Evolutionary conservation across 1,140 invertebrate species (phyloP).

Genomic region (Drosophila aff.): DNA sequence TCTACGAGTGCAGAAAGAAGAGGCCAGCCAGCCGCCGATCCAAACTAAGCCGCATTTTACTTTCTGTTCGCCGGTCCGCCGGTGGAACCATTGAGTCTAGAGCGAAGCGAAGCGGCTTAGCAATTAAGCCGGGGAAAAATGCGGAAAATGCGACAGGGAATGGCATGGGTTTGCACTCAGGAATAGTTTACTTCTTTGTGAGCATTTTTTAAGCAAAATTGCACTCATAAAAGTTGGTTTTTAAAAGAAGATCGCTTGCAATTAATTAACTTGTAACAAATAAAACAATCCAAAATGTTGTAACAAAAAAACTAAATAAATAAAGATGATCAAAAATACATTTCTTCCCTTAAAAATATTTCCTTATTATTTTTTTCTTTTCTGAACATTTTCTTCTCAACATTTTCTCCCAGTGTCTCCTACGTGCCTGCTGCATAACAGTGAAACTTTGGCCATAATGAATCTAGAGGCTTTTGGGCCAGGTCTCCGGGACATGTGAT

Average conservation of each 20-base stretch:
- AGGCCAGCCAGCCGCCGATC: neutral
- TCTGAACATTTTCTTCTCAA: neutral
- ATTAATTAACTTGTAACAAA: neutral
- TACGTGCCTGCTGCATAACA: conserved; percentile 29
- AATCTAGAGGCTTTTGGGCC: conserved; percentile 32
- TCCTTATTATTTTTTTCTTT: neutral
- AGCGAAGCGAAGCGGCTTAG: conserved; percentile 34
- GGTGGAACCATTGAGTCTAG: conserved; percentile 33
- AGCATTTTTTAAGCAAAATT: neutral
- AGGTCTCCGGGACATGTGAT: conserved; percentile 48
- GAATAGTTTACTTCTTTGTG: conserved; percentile 5
- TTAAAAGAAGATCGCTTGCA: too few relatives aligned
- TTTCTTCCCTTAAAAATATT: accelerated
- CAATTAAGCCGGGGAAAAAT: conserved; percentile 71
- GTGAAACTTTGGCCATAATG: conserved; percentile 49
- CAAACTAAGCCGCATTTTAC: conserved; percentile 61
- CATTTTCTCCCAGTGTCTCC: conserved; percentile 1
- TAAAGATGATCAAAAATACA: too few relatives aligned
- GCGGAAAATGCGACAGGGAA: conserved; percentile 45
- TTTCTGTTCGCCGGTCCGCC: conserved; percentile 47
- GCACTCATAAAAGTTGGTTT: neutral
- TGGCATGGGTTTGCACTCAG: conserved; percentile 19
- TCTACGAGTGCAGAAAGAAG: conserved; percentile 69
- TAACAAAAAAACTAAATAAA: neutral
- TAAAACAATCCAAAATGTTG: neutral